A percentile compares a stretch with the other conserved stretches of the same genome.
Evolutionary conservation across 1,140 invertebrate genomes (phyloP).

Genomic region (Anoplolepis gracilipes): DNA sequence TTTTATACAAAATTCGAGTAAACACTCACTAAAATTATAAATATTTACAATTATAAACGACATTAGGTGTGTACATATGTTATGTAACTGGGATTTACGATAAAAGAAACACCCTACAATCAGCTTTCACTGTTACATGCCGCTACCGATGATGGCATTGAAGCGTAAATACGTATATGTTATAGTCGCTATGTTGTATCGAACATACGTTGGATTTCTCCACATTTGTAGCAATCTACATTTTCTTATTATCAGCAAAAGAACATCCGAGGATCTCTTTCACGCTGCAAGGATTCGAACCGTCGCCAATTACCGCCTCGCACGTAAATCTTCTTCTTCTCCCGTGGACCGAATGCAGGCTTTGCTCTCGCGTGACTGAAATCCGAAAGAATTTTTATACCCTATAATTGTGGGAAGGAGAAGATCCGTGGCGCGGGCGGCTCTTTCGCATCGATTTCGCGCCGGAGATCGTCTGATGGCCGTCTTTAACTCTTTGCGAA

Average conservation of each 20-base stretch:
- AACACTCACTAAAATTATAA: background rate
- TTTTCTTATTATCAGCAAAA: slow-evolving; percentile 46
- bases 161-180: slow-evolving; percentile 25
- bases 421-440: slow-evolving; percentile 75
- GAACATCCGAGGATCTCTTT: background rate
- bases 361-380: slow-evolving; percentile 72
- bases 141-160: slow-evolving; percentile 7
- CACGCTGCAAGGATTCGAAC: slow-evolving; percentile 41
- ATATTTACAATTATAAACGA: slow-evolving; percentile 9
- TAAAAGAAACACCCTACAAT: background rate
- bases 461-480: slow-evolving; percentile 68
- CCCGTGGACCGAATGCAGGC: slow-evolving; percentile 62
- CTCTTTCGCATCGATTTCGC: slow-evolving; percentile 72
- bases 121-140: slow-evolving; percentile 20
- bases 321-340: slow-evolving; percentile 71
- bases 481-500: slow-evolving; percentile 66
- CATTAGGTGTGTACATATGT: background rate
- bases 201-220: slow-evolving; percentile 1
- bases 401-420: slow-evolving; percentile 72
- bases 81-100: slow-evolving; percentile 1
- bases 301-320: slow-evolving; percentile 55
- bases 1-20: no score
- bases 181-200: background rate
- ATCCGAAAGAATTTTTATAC: slow-evolving; percentile 74
- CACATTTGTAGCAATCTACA: background rate